These are phyloP conservation scores for Trichonephila clavata DNA, from an alignment of 1,140 invertebrate genomes.

Conservation along the genomic window DNA sequence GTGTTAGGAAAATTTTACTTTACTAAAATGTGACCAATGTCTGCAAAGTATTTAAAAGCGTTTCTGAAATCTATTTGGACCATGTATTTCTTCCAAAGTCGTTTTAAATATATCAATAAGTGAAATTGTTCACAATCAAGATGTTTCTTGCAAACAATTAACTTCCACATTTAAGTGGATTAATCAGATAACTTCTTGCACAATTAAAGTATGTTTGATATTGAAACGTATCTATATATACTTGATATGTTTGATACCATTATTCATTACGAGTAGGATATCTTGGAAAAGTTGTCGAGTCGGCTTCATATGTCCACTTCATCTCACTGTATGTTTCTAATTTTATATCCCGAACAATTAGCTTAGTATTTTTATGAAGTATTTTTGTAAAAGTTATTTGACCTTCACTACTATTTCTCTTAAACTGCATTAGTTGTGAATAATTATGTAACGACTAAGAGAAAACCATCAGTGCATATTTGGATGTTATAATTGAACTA, in stretches of 20 bases:
- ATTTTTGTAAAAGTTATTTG: conserved; percentile 19
- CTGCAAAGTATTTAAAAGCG: too few species aligned
- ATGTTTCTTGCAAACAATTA: neutral
- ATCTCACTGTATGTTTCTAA: conserved; percentile 21
- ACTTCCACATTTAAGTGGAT: neutral
- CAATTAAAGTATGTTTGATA: neutral
- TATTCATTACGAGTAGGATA: neutral
- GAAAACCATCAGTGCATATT: neutral
- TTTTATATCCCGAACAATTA: neutral
- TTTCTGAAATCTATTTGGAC: too few species aligned
- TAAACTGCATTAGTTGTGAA: neutral
- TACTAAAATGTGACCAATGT: too few species aligned
- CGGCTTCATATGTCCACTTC: neutral
- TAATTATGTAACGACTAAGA: neutral
- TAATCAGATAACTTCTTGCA: neutral
- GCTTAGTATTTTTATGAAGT: conserved; percentile 14
- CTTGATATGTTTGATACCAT: neutral
- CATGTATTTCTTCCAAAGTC: too few species aligned
- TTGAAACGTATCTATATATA: neutral
- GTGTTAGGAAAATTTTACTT: too few species aligned
- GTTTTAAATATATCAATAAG: too few species aligned
- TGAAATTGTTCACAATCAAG: neutral
- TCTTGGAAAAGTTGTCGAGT: neutral
- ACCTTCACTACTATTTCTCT: neutral
- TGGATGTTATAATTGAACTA: neutral